phyloP scores from a whole-genome alignment of 2,797 vertebrate species.

The Ficedula albicollis region DNA sequence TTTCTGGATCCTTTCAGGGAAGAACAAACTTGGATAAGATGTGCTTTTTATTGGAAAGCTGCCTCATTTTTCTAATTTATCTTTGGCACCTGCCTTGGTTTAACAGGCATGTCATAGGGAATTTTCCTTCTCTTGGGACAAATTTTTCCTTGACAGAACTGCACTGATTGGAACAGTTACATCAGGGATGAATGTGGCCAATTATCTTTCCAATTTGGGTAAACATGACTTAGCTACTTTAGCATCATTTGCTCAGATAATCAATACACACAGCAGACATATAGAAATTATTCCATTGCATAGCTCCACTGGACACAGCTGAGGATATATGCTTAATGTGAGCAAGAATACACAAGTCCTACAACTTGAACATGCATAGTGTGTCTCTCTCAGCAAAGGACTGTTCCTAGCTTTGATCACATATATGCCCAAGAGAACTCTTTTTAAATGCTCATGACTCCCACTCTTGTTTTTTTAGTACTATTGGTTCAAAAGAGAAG shows the following conservation, averaged over 20 bases:
- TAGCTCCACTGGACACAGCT: not conserved
- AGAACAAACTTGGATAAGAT: not conserved
- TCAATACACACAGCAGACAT: not conserved
- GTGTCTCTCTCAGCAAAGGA: not conserved
- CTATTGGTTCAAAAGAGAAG: not conserved
- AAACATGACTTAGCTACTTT: not conserved
- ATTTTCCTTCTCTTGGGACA: not conserved
- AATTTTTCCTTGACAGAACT: constrained; percentile 15
- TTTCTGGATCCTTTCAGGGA: not conserved
- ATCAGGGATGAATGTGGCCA: not conserved
- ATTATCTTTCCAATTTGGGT: not conserved
- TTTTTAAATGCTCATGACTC: not conserved
- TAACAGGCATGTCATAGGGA: not conserved
- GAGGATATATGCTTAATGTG: not conserved
- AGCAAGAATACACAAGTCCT: not conserved
- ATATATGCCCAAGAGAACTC: not conserved
- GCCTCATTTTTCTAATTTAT: not conserved
- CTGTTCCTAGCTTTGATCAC: not conserved
- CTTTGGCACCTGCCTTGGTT: not conserved
- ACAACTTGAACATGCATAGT: not conserved
- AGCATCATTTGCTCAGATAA: not conserved
- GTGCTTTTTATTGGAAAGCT: not conserved
- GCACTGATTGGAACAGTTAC: not conserved
- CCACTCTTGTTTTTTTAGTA: not conserved
- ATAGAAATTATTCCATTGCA: not conserved